A percentile compares a stretch with the other conserved stretches of the same genome.
Conservation (phyloP, 1,140 invertebrate genomes). For the Ruditapes philippinarum region DNA sequence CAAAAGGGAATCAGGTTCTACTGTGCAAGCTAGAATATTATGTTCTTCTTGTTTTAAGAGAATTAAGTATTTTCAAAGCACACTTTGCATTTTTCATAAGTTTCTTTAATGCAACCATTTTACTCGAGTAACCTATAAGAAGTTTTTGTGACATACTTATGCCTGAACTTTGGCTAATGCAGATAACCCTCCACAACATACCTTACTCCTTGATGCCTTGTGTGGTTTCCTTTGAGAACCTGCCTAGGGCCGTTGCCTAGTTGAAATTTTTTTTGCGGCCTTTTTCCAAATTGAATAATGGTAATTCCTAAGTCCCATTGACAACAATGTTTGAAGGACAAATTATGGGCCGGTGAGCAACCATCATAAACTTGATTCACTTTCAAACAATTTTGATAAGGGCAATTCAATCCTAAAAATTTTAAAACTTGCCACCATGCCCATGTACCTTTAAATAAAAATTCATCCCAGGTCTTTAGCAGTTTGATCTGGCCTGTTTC, state of each 20-base stretch:
- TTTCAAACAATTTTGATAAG: not conserved
- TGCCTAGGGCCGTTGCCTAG: not conserved
- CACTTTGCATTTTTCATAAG: conserved; percentile 26
- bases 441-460: not conserved
- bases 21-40: not conserved
- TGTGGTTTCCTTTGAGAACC: not conserved
- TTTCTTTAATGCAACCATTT: not conserved
- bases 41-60: conserved; percentile 23
- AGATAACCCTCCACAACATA: conserved; percentile 26
- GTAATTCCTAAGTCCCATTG: not conserved
- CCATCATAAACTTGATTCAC: not conserved
- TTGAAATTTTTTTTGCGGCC: not conserved
- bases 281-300: not conserved
- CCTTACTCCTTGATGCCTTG: conserved; percentile 3
- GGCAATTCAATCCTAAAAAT: not conserved
- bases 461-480: not conserved
- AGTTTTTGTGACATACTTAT: conserved; percentile 12
- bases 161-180: conserved; percentile 8
- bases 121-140: not conserved
- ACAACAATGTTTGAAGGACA: conserved; percentile 18
- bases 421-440: not conserved
- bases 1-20: conserved; percentile 24
- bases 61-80: conserved; percentile 21
- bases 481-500: not conserved
- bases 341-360: not conserved